Percentiles rank a stretch among this genome's conserved stretches.
Conservation (phyloP, 2,113 vertebrate species). For the Notothenia rossii region DNA sequence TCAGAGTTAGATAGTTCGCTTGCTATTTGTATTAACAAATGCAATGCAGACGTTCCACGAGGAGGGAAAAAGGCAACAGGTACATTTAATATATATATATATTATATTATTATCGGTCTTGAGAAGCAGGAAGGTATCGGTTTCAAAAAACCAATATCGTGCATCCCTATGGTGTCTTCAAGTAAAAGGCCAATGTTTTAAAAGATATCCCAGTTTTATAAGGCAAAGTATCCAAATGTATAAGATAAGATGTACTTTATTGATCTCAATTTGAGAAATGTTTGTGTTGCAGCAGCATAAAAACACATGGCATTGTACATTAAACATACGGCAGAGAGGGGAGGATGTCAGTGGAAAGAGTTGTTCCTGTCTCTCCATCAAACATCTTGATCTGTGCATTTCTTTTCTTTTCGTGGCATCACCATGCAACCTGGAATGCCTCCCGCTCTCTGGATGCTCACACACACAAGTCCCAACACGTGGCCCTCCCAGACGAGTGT, state of each 20-base stretch:
- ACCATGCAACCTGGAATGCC: slow-evolving; percentile 57
- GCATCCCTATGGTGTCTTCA: too few species aligned
- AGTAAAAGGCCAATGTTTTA: not conserved
- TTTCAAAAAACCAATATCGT: too few species aligned
- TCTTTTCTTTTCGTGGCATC: slow-evolving; percentile 53
- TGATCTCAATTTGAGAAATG: too few species aligned
- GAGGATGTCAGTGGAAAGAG: slow-evolving; percentile 17
- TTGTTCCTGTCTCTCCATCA: slow-evolving; percentile 29
- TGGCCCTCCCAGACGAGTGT: slow-evolving; percentile 37
- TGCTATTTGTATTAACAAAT: too few species aligned
- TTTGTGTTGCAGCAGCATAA: too few species aligned
- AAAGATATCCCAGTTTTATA: slow-evolving; percentile 6
- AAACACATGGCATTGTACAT: too few species aligned
- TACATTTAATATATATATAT: too few species aligned
- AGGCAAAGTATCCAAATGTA: slow-evolving; percentile 15
- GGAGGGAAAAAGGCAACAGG: too few species aligned
- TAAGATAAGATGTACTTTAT: not conserved
- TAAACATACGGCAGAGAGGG: slow-evolving; percentile 12
- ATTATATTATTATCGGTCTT: too few species aligned
- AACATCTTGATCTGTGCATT: slow-evolving; percentile 31
- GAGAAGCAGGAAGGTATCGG: too few species aligned
- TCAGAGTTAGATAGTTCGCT: too few species aligned
- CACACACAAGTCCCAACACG: slow-evolving; percentile 66
- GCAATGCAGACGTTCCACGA: too few species aligned
- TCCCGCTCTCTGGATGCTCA: slow-evolving; percentile 33